phyloP scores from a whole-genome alignment of 2,797 vertebrate species.

The Pseudomugil tenellus region DNA sequence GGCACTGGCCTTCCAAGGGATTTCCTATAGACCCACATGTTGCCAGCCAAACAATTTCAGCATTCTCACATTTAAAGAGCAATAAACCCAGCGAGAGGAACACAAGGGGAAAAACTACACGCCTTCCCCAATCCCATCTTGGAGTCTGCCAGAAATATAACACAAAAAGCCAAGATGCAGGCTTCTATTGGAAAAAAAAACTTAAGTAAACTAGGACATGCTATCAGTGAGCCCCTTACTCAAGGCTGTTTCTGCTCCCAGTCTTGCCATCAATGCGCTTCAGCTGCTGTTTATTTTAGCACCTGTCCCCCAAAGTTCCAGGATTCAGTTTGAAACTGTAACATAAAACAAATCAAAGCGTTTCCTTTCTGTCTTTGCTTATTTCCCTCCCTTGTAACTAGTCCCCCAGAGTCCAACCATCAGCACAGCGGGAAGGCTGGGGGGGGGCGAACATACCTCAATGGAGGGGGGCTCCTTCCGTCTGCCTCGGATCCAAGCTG shows the following conservation, averaged over 20 bases:
- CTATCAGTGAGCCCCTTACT: constrained; percentile 70
- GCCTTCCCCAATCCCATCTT: constrained; percentile 61
- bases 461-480: constrained; percentile 90
- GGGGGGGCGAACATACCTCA: constrained; percentile 88
- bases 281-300: constrained; percentile 80
- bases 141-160: constrained; percentile 74
- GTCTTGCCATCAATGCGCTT: constrained; percentile 68
- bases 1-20: constrained; percentile 76
- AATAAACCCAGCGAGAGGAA: constrained; percentile 76
- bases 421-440: constrained; percentile 67
- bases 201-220: constrained; percentile 76
- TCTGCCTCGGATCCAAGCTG: constrained; percentile 97
- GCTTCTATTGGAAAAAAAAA: constrained; percentile 58
- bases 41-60: constrained; percentile 73
- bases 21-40: constrained; percentile 81
- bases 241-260: constrained; percentile 69
- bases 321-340: constrained; percentile 64
- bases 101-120: constrained; percentile 60
- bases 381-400: constrained; percentile 64
- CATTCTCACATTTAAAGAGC: constrained; percentile 80
- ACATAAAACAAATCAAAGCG: constrained; percentile 79
- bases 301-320: constrained; percentile 77
- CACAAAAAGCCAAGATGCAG: constrained; percentile 62
- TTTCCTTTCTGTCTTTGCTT: constrained; percentile 57
- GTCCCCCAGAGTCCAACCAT: constrained; percentile 76